Percentiles rank a stretch among this genome's conserved stretches.
Evolutionary conservation across 1,140 invertebrate genomes (phyloP).

Genomic region (Amyelois transitella): DNA sequence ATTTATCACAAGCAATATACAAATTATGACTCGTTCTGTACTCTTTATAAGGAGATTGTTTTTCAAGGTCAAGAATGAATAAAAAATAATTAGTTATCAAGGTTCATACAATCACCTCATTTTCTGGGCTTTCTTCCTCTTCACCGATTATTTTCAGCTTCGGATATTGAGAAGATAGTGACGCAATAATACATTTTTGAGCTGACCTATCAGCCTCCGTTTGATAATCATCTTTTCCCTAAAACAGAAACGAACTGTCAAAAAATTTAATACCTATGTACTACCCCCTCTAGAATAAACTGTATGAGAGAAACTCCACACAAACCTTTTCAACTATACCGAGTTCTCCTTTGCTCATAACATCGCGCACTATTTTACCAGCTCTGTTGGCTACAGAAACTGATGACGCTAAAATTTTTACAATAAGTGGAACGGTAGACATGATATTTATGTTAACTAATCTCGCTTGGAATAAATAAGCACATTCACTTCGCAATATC

Average conservation of each 20-base stretch:
- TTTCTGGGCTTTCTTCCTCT: conserved; percentile 86
- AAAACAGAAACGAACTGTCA: conserved; percentile 20
- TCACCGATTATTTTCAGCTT: conserved; percentile 93
- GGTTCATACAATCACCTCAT: conserved; percentile 60
- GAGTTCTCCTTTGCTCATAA: conserved; percentile 90
- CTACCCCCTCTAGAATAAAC: background rate
- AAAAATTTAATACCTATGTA: background rate
- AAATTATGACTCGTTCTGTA: no score
- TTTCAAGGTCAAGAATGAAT: no score
- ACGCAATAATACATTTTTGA: conserved; percentile 93
- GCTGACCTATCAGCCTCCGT: conserved; percentile 97
- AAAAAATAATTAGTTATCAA: background rate
- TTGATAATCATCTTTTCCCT: conserved; percentile 96
- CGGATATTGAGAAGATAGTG: conserved; percentile 89
- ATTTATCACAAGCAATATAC: no score
- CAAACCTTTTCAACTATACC: conserved; percentile 92
- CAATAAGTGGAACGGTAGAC: conserved; percentile 55
- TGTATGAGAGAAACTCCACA: background rate
- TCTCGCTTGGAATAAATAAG: no score
- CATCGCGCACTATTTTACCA: conserved; percentile 92
- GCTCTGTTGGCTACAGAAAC: conserved; percentile 86
- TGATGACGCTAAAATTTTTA: conserved; percentile 79
- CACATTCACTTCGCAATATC: background rate
- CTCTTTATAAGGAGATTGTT: no score
- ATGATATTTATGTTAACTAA: background rate